These are phyloP conservation scores for Leptinotarsa haldemani DNA, from an alignment of 2,888 invertebrate species.

Conservation along the genomic window DNA sequence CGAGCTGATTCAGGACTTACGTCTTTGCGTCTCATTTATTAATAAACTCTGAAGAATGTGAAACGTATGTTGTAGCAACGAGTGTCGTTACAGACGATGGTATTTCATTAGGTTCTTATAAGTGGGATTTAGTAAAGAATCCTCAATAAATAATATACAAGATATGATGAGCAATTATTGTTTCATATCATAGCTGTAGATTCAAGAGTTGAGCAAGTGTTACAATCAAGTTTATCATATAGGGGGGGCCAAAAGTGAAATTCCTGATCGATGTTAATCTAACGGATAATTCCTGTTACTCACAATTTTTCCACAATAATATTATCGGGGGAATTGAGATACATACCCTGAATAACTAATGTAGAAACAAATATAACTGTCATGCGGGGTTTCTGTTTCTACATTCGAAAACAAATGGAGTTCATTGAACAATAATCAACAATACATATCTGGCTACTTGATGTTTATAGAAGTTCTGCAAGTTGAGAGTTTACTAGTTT, in stretches of 20 bases:
- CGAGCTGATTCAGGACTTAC: constrained; percentile 42
- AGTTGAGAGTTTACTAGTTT: too few relatives aligned
- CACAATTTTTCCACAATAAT: too few relatives aligned
- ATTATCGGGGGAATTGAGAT: too few relatives aligned
- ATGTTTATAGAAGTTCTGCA: too few relatives aligned
- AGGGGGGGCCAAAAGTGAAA: not conserved
- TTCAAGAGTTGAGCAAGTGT: not conserved
- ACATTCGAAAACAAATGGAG: too few relatives aligned
- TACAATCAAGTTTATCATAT: not conserved
- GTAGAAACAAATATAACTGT: too few relatives aligned
- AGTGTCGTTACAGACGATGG: constrained; percentile 3
- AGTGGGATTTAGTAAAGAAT: constrained; percentile 9
- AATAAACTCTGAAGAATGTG: constrained; percentile 44
- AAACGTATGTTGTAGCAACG: constrained; percentile 42
- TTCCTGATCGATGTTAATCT: too few relatives aligned
- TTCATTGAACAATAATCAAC: too few relatives aligned
- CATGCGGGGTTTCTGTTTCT: too few relatives aligned
- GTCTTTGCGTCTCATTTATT: constrained; percentile 46
- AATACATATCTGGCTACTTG: too few relatives aligned
- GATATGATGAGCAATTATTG: not conserved
- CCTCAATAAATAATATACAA: constrained; percentile 6
- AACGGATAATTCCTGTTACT: too few relatives aligned
- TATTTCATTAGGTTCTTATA: constrained; percentile 26
- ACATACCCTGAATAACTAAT: too few relatives aligned
- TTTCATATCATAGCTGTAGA: not conserved